phyloP scores from a whole-genome alignment of 2,113 vertebrate species.

The Reinhardtius hippoglossoides region DNA sequence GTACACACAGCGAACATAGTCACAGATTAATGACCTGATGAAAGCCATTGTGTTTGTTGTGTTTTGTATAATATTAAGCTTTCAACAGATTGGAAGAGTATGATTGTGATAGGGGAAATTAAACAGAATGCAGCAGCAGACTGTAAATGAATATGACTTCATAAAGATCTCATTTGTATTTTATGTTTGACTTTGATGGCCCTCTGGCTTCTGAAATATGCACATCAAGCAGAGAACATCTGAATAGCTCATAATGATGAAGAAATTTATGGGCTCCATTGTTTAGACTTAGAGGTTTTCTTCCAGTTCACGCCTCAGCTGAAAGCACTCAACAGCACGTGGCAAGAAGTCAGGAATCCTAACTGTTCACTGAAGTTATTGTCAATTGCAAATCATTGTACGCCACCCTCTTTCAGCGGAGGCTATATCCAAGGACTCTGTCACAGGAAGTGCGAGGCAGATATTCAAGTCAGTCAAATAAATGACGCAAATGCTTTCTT shows the following conservation, averaged over 20 bases:
- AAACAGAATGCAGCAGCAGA: conserved; percentile 58
- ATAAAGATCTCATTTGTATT: conserved; percentile 73
- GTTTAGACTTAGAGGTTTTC: conserved; percentile 54
- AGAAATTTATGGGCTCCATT: conserved; percentile 51
- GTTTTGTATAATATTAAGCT: conserved; percentile 39
- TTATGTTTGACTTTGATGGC: conserved; percentile 69
- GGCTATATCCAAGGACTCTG: conserved; percentile 8
- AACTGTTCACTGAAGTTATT: not conserved
- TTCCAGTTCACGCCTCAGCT: not conserved
- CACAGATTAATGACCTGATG: conserved; percentile 48
- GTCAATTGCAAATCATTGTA: conserved; percentile 21
- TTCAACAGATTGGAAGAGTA: conserved; percentile 42
- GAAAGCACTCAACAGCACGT: conserved; percentile 23
- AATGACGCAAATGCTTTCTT: conserved; percentile 26
- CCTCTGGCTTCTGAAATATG: conserved; percentile 61
- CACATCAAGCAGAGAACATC: conserved; percentile 50
- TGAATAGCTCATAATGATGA: conserved; percentile 60
- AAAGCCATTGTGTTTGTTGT: conserved; percentile 41
- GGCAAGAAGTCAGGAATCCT: conserved; percentile 21
- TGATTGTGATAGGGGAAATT: conserved; percentile 55
- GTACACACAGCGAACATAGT: conserved; percentile 23
- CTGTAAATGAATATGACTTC: conserved; percentile 66
- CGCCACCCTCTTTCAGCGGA: not conserved
- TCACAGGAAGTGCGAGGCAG: not conserved
- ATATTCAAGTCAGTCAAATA: conserved; percentile 16